Evolutionary conservation across 2,888 invertebrate genomes (phyloP).

Genomic region (Cloeon dipterum): DNA sequence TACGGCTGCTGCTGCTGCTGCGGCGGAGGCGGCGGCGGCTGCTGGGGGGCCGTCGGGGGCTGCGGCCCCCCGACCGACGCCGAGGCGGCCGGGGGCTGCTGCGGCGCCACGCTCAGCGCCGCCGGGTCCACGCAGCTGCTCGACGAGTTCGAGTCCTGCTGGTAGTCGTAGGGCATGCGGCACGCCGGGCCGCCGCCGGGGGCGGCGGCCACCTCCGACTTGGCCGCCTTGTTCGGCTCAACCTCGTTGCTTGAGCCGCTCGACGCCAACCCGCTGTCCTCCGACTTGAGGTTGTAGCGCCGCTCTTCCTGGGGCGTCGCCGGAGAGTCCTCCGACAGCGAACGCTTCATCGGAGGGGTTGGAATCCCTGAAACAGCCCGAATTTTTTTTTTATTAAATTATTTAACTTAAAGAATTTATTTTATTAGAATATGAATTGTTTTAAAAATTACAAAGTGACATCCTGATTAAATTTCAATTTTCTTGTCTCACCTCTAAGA

Average conservation of each 20-base stretch:
- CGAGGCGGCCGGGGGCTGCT: slow-evolving; percentile 7
- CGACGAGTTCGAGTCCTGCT: slow-evolving; percentile 48
- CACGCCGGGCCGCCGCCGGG: slow-evolving; percentile 12
- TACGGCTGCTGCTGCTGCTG: not conserved
- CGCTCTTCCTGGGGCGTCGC: not conserved
- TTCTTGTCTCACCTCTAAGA: no score
- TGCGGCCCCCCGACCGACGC: no score
- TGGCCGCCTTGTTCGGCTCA: slow-evolving; percentile 27
- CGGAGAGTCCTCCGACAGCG: not conserved
- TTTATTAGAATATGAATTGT: no score
- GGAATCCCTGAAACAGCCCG: slow-evolving; percentile 3
- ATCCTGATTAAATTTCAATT: no score
- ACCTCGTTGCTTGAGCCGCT: slow-evolving; percentile 6
- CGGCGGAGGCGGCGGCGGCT: slow-evolving; percentile 23
- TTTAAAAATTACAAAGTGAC: no score
- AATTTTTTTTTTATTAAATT: no score
- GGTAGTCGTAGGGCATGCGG: slow-evolving; percentile 32
- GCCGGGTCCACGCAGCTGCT: slow-evolving; percentile 32
- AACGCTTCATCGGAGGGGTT: slow-evolving; percentile 10
- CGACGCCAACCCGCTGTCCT: not conserved
- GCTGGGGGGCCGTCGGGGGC: slow-evolving; percentile 16
- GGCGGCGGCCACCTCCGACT: slow-evolving; percentile 29
- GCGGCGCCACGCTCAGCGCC: slow-evolving; percentile 20
- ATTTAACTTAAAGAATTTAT: no score
- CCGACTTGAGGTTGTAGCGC: slow-evolving; percentile 1